Base-by-base conservation (phyloP, 1,140 invertebrate genomes). In the Pseudomyrmex gracilis region DNA sequence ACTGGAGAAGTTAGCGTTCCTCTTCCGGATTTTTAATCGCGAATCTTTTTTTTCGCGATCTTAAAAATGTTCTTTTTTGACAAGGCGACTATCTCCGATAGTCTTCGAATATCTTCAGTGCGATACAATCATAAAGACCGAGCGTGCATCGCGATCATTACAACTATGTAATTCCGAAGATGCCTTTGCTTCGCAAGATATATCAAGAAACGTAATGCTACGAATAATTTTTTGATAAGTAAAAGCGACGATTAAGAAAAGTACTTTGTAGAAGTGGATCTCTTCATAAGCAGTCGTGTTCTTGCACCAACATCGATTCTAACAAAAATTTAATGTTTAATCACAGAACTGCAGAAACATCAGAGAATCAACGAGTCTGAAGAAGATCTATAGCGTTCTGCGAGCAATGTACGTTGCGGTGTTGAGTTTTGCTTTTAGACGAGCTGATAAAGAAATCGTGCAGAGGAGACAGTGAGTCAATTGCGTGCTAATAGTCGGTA, bases 21-120 rank as follows among this genome's bases (percentile, higher is more conserved):
- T 82, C 77, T 88, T 88, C 86, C 86, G 83, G 86, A 22, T 60
- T 53, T 77, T 15, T 57, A 70, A 68, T 78, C 53, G 73, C 63
- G 63, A 49, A 5, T 34, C 20, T 3, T 24, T 17, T 67, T 66
- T 78, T 60, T 78, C 73, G 34, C 55, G 34, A 68, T 61, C 63
- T 51, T 15, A 45, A 83, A 78, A 73, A 83, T 53, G 51, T 55
- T 74, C 49, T 82, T 49, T 22, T 67, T 13, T 63, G 22, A 61
- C 55, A n/a, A 82, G 73, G 63, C 7, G n/a, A 8, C 22, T 17
- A 7, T 64, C 45, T 49, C 20, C 64, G 55, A 80, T 77, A 45
- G 20, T 17, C 51, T 47, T 34, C 45, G 5, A 74, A 43, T 45
- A 22, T 7, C 47, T 51, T 74, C 45, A 12, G 22, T 13, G 58